Base-by-base conservation (phyloP, 2,113 vertebrate species). In the Ciconia boyciana region DNA sequence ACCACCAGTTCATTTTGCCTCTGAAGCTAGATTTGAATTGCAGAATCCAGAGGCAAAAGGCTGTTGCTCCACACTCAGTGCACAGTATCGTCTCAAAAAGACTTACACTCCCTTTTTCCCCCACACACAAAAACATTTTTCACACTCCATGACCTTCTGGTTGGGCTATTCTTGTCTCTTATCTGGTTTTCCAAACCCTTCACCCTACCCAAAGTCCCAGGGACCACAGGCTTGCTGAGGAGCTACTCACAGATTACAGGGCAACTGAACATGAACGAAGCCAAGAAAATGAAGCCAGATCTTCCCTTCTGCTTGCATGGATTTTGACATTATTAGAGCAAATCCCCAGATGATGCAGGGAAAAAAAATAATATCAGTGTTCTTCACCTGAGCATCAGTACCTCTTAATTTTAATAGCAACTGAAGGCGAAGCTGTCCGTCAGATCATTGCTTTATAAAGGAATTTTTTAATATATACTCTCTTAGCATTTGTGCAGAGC, bases 21-120 rank as follows among this genome's bases (percentile, higher is more conserved):
- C 69, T 8, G 5, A 31, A 51, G 39, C 22, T 60, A 15, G 36
- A 1, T 31, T 6, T 9, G 51, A 43, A 24, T 8, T 43, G 68
- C 34, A 66, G 51, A 57, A 41, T 4, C 34, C 49, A 14, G 34
- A 20, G 28, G 16, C 7, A 11, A 72, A 55, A 20, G 20, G 26
- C 19, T 29, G 58, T 7, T n/a, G 49, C 48, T 75, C 28, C 68
- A 4, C 71, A 6, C n/a, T 14, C 54, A 1, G 19, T 2, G 43
- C 48, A 4, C 8, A 2, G 24, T 0, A 18, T 7, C 32, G 46
- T 61, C 72, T 14, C 22, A 11, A 1, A 31, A 25, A 64, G 18
- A 3, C 2, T 18, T 25, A 5, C 2, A 0, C 12, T 52, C 14
- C 20, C 17, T 39, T 36, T 32, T 5, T 4, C 34, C 8, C 5